Conservation (phyloP, 1,140 invertebrate species). For the Sipha flava region DNA sequence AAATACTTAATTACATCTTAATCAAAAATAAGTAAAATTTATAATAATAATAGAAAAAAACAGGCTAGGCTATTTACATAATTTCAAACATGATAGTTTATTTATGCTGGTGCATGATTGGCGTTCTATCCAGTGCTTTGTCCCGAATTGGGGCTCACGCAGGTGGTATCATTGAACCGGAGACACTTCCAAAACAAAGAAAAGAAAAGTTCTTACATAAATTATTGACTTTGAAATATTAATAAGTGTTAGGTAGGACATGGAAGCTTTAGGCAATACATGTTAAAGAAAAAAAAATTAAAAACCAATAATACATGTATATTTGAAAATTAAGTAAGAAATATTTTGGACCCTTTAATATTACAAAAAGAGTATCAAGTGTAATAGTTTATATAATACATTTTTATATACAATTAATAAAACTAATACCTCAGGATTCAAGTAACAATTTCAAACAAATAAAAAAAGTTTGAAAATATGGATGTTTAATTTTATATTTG, state of each 20-base stretch:
- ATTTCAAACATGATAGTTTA: conserved; percentile 10
- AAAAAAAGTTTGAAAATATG: neutral
- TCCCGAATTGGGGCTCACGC: conserved; percentile 19
- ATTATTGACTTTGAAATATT: neutral
- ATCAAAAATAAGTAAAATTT: neutral
- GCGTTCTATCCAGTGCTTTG: conserved; percentile 17
- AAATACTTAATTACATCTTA: conserved; percentile 17
- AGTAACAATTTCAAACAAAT: neutral
- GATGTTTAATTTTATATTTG: neutral
- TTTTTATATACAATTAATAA: neutral
- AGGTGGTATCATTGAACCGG: conserved; percentile 22
- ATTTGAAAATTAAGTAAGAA: neutral
- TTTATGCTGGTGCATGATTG: conserved; percentile 18
- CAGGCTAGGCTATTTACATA: conserved; percentile 26
- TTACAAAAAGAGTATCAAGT: neutral
- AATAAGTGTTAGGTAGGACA: neutral
- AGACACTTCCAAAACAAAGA: conserved; percentile 31
- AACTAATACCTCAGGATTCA: neutral
- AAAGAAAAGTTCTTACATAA: conserved; percentile 30
- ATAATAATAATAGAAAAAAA: conserved; percentile 9
- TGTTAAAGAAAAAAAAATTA: neutral
- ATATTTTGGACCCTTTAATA: neutral
- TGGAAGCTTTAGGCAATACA: neutral
- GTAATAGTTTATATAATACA: neutral
- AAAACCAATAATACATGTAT: neutral